A percentile compares a stretch with the other conserved stretches of the same genome.
Conservation (phyloP, 2,888 invertebrate genomes). For the Bombylius discolor region DNA sequence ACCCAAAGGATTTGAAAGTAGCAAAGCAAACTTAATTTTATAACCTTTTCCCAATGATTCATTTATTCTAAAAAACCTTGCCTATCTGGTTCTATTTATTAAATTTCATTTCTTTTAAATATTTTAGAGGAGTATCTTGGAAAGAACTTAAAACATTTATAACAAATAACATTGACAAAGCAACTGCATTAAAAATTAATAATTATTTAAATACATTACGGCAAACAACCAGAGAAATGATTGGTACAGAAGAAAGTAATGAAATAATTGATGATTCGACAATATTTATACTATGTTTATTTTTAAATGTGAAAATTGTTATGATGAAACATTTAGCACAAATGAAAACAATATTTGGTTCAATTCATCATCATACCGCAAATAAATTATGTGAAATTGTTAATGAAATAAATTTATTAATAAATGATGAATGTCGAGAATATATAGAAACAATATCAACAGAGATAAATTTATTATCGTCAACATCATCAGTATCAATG, state of each 20-base stretch:
- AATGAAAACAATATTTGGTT: slow-evolving; percentile 48
- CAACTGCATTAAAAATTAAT: slow-evolving; percentile 21
- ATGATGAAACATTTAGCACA: slow-evolving; percentile 44
- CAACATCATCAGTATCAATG: background rate
- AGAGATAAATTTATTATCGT: background rate
- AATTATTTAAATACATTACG: slow-evolving; percentile 34
- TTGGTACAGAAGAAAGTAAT: slow-evolving; percentile 42
- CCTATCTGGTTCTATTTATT: background rate
- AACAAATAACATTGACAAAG: slow-evolving; percentile 29
- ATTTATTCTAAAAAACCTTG: too few relatives aligned
- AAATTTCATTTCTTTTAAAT: background rate
- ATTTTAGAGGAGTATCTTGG: slow-evolving; percentile 39
- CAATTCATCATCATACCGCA: slow-evolving; percentile 40
- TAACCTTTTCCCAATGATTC: too few relatives aligned
- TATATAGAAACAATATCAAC: slow-evolving; percentile 34
- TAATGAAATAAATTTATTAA: slow-evolving; percentile 35
- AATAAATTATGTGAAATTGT: slow-evolving; percentile 48
- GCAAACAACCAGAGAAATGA: slow-evolving; percentile 34
- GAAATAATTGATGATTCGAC: slow-evolving; percentile 50
- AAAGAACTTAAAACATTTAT: slow-evolving; percentile 39
- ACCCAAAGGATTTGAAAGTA: too few relatives aligned
- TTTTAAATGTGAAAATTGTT: slow-evolving; percentile 44
- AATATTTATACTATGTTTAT: slow-evolving; percentile 46
- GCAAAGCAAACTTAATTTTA: too few relatives aligned
- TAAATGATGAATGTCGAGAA: slow-evolving; percentile 40